phyloP scores from a whole-genome alignment of 2,113 vertebrate species.

The Nycticryphes semicollaris region DNA sequence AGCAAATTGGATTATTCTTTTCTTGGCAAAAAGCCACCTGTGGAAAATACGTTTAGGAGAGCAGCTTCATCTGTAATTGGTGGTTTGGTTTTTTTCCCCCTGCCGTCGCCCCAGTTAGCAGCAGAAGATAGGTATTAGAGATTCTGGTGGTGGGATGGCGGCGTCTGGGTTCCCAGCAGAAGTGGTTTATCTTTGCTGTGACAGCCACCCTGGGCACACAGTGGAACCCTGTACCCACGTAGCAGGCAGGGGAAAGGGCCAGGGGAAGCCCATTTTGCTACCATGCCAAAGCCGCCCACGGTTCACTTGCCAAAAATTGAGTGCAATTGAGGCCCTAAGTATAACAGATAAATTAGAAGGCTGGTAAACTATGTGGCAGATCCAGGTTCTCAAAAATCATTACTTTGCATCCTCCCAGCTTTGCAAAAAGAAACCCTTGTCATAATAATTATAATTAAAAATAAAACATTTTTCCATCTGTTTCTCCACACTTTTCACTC shows the following conservation, averaged over 20 bases:
- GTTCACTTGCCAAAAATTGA: neutral
- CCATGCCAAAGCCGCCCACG: rapidly evolving
- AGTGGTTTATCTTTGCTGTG: neutral
- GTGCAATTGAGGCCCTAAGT: neutral
- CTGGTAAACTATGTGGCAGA: neutral
- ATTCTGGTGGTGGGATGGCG: neutral
- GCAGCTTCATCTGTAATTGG: neutral
- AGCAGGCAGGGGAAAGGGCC: neutral
- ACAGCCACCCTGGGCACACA: rapidly evolving
- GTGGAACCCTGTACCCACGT: rapidly evolving
- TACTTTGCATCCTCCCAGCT: neutral
- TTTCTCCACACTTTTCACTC: neutral
- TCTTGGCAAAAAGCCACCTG: neutral
- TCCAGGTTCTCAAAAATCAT: neutral
- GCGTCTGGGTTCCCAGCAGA: neutral
- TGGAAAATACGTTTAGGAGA: neutral
- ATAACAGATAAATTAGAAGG: neutral
- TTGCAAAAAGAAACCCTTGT: neutral
- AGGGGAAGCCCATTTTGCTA: neutral
- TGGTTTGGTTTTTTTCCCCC: neutral
- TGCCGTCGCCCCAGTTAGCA: neutral
- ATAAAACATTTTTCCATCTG: neutral
- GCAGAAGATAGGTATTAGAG: neutral
- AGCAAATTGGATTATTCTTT: neutral
- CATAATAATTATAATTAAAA: neutral